Evolutionary conservation across 2,888 invertebrate genomes (phyloP), one percentile per base, ranked within the genome.

Genomic region (Antheraea assamensis): DNA sequence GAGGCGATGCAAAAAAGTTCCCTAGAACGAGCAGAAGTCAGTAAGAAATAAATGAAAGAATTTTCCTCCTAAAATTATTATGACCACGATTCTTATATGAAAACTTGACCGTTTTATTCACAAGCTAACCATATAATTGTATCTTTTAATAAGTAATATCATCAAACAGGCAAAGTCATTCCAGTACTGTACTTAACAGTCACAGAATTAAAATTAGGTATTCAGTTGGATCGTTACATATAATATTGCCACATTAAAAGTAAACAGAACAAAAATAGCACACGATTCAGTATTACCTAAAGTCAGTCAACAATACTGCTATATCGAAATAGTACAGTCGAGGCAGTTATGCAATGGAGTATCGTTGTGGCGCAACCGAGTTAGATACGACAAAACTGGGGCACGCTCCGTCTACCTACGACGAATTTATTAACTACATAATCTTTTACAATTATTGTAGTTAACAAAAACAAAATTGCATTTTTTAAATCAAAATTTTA

Each of bases 271-370:
- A 35, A 49, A 73, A 68, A 73, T 68, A 42, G 66, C 75, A 78
- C 74, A 79, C 75, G 79, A 78, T 79, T 76, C 76, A 80, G 82
- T 83, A 82, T 86, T 83, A 83, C 83, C 81, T 76, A 82, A 86
- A 84, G 35, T 68, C 79, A 77, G 78, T 77, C 81, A 81, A 82
- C 89, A 88, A 73, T 73, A 64, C 73, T 31, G n/a, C 71, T 55
- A 80, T 90, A 92, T 91, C 88, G 90, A 93, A 92, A 92, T 92
- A 91, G 92, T 90, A 87, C 90, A 88, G 75, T 74, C 76, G 68
- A 21, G 35, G 31, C 21, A 79, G 85, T 93, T 92, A 92, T 90
- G 92, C 92, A 93, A 93, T 81, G 79, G 80, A 77, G 79, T 83
- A 81, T 83, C 78, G 82, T 75, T 61, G 76, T 93, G 91, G 90